phyloP scores from a whole-genome alignment of 2,888 invertebrate species.

The Masnerella sp. region DNA sequence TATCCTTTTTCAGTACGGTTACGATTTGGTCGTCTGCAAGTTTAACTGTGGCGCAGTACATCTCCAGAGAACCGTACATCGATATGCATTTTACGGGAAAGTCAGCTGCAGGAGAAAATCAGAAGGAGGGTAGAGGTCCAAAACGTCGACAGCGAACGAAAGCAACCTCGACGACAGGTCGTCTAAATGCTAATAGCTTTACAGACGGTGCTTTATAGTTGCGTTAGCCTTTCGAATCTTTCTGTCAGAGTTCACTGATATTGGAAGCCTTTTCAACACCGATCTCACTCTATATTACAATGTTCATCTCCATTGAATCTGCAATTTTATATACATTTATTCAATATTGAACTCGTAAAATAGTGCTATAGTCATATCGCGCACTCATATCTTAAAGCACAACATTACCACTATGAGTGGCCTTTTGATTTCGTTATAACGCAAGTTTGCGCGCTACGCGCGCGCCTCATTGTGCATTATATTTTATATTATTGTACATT shows the following conservation, averaged over 20 bases:
- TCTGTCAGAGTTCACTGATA: slow-evolving; percentile 43
- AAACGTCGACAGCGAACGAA: slow-evolving; percentile 50
- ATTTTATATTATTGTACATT: too few species aligned
- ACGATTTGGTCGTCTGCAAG: slow-evolving; percentile 44
- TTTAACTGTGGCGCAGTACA: slow-evolving; percentile 55
- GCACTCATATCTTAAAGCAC: too few species aligned
- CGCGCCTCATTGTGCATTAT: too few species aligned
- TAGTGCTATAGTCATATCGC: too few species aligned
- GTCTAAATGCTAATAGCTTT: slow-evolving; percentile 78
- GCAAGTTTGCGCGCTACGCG: too few species aligned
- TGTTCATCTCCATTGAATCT: slow-evolving; percentile 48
- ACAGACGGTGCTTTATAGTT: slow-evolving; percentile 70
- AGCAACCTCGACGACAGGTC: slow-evolving; percentile 73
- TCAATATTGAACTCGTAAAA: too few species aligned
- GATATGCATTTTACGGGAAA: slow-evolving; percentile 74
- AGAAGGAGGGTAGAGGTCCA: slow-evolving; percentile 10
- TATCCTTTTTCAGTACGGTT: too few species aligned
- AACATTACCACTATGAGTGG: too few species aligned
- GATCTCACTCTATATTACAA: slow-evolving; percentile 61
- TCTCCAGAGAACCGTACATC: slow-evolving; percentile 68
- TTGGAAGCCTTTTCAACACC: too few species aligned
- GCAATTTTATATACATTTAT: slow-evolving; percentile 59
- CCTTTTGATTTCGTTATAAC: too few species aligned
- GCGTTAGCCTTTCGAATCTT: slow-evolving; percentile 58
- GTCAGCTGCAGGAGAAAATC: neutral